Evolutionary conservation across 53 echinoderm and acorn worm genomes (phyloP), one percentile per base, ranked within the genome.

Genomic region (Echinometra lucunter): DNA sequence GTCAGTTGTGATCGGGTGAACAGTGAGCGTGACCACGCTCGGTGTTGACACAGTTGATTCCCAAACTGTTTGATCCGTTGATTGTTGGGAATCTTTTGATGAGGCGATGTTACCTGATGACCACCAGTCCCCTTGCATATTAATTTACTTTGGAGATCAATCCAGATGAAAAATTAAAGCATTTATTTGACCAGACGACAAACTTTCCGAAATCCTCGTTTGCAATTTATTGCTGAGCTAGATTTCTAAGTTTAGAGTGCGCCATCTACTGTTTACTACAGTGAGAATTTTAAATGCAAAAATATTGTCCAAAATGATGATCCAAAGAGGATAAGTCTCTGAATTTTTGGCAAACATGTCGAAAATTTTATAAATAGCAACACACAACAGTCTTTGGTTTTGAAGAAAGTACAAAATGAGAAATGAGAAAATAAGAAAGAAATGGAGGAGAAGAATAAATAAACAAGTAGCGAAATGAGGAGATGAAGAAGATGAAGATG

Each of bases 91-190:
- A 66, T 94, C 94, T 63, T 63, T 85, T 60, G 83, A 60, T 66
- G 44, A 42, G n/a, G 38, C 0, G 37, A 60, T 35, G 32, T 83
- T 94, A 57, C 45, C 37, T 44, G 94, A 66, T 57, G 66, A 83
- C 94, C 94, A 94, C 94, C 94, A 94, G 44, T 94, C 94, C 17
- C 94, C 94, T 83, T 94, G 94, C 94, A 94, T 94, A 6, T 18
- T 94, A 9, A 75, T 60, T 58, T 25, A 58, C 1, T 11, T 16
- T 6, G 21, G 88, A 49, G 78, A 4, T 40, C 85, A 85, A 49
- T 45, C 18, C 49, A 85, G 27, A 89, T 58, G 60, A 60, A 60
- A 16, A 37, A 58, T 7, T 37, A 37, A 25, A 85, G 57, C 23
- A 18, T 4, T 18, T 7, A 89, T n/a, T 58, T 58, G 60, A 57